These are phyloP conservation scores for Heliconius himera DNA, from an alignment of 1,140 invertebrate genomes.

Conservation along the genomic window DNA sequence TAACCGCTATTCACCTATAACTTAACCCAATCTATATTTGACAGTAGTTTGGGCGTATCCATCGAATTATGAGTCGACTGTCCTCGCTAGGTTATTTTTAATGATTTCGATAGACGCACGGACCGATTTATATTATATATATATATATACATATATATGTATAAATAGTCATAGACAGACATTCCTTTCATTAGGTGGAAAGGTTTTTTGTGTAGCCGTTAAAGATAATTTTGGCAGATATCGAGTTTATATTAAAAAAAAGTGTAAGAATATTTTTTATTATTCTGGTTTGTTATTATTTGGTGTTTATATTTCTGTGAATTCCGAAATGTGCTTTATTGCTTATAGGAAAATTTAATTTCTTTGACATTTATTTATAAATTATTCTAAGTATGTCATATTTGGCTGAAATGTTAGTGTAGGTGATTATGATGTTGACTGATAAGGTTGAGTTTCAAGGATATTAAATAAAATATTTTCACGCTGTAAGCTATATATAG, in stretches of 20 bases:
- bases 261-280: background rate
- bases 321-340: background rate
- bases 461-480: too few species aligned
- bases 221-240: slow-evolving; percentile 25
- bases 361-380: background rate
- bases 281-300: background rate
- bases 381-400: background rate
- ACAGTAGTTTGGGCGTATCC: slow-evolving; percentile 75
- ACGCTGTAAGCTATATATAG: too few species aligned
- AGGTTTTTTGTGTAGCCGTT: slow-evolving; percentile 46
- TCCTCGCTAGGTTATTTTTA: slow-evolving; percentile 66
- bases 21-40: slow-evolving; percentile 55
- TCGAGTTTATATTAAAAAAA: slow-evolving; percentile 1
- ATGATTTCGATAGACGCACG: slow-evolving; percentile 46
- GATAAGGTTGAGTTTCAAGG: background rate
- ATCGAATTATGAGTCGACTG: slow-evolving; percentile 68
- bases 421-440: background rate
- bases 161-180: slow-evolving; percentile 29
- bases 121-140: slow-evolving; percentile 49
- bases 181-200: slow-evolving; percentile 46
- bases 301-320: slow-evolving; percentile 10
- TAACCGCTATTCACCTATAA: slow-evolving; percentile 30
- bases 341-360: slow-evolving; percentile 4
- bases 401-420: background rate
- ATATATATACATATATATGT: background rate